phyloP scores from a whole-genome alignment of 2,113 vertebrate genomes.

The Deroptyus accipitrinus region DNA sequence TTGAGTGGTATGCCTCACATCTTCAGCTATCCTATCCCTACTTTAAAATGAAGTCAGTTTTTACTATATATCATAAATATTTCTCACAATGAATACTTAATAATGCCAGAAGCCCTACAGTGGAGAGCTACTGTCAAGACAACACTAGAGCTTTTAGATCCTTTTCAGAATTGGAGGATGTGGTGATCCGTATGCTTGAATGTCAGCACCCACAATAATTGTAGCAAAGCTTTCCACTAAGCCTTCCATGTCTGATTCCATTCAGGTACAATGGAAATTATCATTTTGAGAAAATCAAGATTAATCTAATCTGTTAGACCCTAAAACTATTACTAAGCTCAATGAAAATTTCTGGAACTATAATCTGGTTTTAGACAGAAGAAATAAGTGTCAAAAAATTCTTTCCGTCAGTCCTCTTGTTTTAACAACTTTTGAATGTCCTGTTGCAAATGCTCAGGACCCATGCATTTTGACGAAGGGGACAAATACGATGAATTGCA shows the following conservation, averaged over 20 bases:
- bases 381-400: background rate
- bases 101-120: background rate
- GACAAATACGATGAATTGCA: background rate
- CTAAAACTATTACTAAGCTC: background rate
- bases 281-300: background rate
- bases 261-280: background rate
- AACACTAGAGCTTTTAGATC: background rate
- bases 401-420: background rate
- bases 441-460: background rate
- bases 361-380: background rate
- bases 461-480: background rate
- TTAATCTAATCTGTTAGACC: background rate
- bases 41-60: background rate
- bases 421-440: background rate
- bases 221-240: background rate
- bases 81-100: background rate
- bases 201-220: background rate
- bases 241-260: background rate
- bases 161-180: background rate
- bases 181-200: background rate
- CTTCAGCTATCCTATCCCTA: background rate
- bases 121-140: background rate
- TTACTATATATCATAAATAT: background rate
- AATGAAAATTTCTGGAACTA: background rate
- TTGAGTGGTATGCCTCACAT: background rate